Evolutionary conservation across 2,797 vertebrate species (phyloP).

Genomic region (Chiloscyllium punctatum): DNA sequence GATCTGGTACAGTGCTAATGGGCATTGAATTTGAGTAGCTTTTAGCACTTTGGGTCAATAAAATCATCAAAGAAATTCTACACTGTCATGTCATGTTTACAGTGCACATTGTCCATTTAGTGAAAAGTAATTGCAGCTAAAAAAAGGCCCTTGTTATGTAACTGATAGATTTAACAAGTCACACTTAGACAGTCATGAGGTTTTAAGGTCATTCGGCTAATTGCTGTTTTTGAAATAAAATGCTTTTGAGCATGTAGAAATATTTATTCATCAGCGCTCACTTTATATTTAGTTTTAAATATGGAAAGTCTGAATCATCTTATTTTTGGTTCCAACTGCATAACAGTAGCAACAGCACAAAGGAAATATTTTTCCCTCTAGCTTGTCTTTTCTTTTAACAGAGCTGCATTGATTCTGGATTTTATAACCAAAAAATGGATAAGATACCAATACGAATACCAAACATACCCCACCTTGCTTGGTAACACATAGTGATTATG

Average conservation of each 20-base stretch:
- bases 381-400: background rate
- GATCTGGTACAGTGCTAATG: background rate
- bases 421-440: background rate
- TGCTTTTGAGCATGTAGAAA: background rate
- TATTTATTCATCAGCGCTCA: background rate
- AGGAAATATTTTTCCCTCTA: background rate
- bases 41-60: background rate
- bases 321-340: background rate
- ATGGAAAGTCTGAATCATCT: background rate
- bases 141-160: conserved; percentile 17
- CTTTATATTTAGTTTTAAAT: conserved; percentile 6
- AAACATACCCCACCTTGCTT: background rate
- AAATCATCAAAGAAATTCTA: conserved; percentile 13
- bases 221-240: background rate
- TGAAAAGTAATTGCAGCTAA: conserved; percentile 15
- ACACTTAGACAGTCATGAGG: background rate
- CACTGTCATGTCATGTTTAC: background rate
- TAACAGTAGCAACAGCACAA: background rate
- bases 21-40: background rate
- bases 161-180: conserved; percentile 5
- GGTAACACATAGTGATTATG: background rate
- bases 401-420: background rate
- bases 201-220: background rate
- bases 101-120: background rate
- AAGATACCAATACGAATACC: background rate